Base-by-base conservation (phyloP, 2,113 vertebrate genomes). In the Chlamydotis undulata region DNA sequence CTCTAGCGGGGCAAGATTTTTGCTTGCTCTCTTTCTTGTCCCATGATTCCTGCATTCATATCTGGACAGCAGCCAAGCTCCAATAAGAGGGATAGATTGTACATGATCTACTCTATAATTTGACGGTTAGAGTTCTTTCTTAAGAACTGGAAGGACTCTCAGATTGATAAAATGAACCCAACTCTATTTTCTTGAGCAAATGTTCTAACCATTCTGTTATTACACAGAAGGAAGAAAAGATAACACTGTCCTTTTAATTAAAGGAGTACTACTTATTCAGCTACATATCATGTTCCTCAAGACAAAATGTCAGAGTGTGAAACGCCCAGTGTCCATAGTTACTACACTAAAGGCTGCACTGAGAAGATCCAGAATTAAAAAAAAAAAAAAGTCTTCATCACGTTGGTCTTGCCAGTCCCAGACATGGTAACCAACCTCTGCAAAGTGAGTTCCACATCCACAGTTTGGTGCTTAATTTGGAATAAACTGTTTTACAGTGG, bases 221-320 rank as follows among this genome's bases (percentile, higher is more conserved):
- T 59, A 43, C 3, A 24, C 12, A 50, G 19, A 53, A 39, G 10
- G 16, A 25, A 76, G 41, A 31, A 68, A 59, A 67, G 21, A n/a
- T 1, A 70, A 4, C 11, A 49, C 11, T 19, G 7, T 59, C 25
- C 11, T 80, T 84, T 56, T 50, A 52, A 3, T 37, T 28, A 56
- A 84, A 68, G 25, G 11, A 52, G 22, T 31, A 5, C 7, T 23
- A 8, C 0, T 0, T 59, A 47, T 26, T 26, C 65, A 63, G 12
- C 3, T 68, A 50, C 7, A 5, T n/a, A 56, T 2, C 11, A 33
- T 10, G 4, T 68, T 79, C 52, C 14, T 91, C 12, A 28, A 59
- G 43, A 28, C 8, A 73, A 68, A 89, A 17, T 17, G 14, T 60
- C 55, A 52, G 29, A 12, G 4, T 23, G 12, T 50, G 35, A 83